Evolutionary conservation across 2,888 invertebrate genomes (phyloP), one percentile per base, ranked within the genome.

Genomic region (Mongoloraphidia duomilia): DNA sequence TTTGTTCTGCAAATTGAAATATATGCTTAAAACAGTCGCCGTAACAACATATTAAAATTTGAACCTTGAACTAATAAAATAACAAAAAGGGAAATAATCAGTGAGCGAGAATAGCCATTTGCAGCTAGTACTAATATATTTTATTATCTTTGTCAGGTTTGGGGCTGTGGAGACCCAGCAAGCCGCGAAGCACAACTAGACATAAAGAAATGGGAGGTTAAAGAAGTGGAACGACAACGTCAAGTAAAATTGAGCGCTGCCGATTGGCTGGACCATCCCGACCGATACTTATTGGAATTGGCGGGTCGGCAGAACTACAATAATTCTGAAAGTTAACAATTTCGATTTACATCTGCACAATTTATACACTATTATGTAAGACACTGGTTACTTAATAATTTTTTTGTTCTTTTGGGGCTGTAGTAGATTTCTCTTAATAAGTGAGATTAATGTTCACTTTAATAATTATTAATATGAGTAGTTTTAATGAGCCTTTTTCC

Each of bases 231-330:
- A 69, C 78, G 84, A 52, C 85, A 88, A 59, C 73, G 87, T 47
- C 79, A 82, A 61, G 88, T 95, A 9, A 93, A 93, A 64, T 66
- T 93, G 51, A 87, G 84, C 12, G 82, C 91, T 0, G 81, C 86
- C 14, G 93, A 94, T 64, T 96, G 95, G 95, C 77, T 90, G 62
- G 93, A 95, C 63, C 92, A 94, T 71, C 94, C 95, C 0, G 95
- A 96, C 72, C 78, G 93, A 50, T 91, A 93, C 65, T 74, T 94
- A 45, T 70, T 94, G 53, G 89, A 92, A 66, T 71, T 93, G 62
- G 92, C 89, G 2, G 93, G 92, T 11, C 72, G 88, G 33, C 80
- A 82, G 49, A 83, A 84, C 61, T 88, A 88, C 67, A 83, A 84
- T 67, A 82, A 79, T 66, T 77, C 76, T 4, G 74, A 76, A 60